Evolutionary conservation across 23 tunicate genomes (phyloP), one percentile per base, ranked within the genome.

Genomic region (Oikopleura dioica): DNA sequence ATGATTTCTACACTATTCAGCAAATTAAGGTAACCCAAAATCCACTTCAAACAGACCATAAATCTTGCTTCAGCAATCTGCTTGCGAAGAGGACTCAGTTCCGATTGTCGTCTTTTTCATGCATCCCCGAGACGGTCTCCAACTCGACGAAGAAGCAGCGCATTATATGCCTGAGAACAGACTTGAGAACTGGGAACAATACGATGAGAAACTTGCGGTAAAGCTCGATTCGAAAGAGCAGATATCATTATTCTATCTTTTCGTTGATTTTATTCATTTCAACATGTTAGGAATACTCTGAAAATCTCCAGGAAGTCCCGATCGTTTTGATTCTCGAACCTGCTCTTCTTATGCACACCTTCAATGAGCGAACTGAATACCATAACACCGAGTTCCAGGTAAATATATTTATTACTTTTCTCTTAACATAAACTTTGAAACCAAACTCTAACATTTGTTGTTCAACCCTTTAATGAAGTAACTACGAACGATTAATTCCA

Each of bases 1-100:
- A 89, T 58, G 96, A 89, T 82, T 84, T 89, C 80, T 89, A 89
- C 80, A 89, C 96, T 16, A 79, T 89, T 38, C 89, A 89, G 35
- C 96, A 89, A 79, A 79, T 89, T 59, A 89, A 89, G 69, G n/a
- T n/a, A n/a, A n/a, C n/a, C n/a, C n/a, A n/a, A n/a, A n/a, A n/a
- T n/a, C n/a, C n/a, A n/a, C n/a, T n/a, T n/a, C n/a, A n/a, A n/a
- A n/a, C n/a, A n/a, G n/a, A n/a, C n/a, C n/a, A n/a, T n/a, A n/a
- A n/a, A n/a, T n/a, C n/a, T n/a, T n/a, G n/a, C n/a, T n/a, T n/a
- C n/a, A n/a, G 69, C 37, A 78, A 75, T 78, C 86, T 9, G 96
- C 96, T 26, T 89, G 96, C 59, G 79, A 84, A 2, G 96, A 89
- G n/a, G 85, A 87, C 0, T 79, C 84, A 32, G 75, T 89, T 5